These are phyloP conservation scores for Zootermopsis nevadensis DNA, from an alignment of 2,888 invertebrate species.

Conservation along the genomic window DNA sequence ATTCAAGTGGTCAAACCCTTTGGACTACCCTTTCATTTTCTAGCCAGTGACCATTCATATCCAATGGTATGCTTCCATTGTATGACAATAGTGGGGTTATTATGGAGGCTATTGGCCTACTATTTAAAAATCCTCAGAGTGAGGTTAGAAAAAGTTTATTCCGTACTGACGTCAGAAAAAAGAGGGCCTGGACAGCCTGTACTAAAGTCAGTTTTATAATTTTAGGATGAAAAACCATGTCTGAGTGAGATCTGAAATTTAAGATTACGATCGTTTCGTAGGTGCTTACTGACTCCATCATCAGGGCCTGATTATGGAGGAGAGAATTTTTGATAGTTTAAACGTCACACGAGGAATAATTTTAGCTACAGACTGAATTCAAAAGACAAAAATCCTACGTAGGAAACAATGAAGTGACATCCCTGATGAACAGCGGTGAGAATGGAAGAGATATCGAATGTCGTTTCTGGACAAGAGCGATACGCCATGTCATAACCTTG, in stretches of 20 bases:
- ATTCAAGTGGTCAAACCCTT: constrained; percentile 3
- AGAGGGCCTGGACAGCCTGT: too few species aligned
- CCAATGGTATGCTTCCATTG: not conserved
- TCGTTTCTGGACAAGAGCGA: constrained; percentile 28
- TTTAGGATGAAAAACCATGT: too few species aligned
- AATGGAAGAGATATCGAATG: not conserved
- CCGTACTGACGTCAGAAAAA: too few species aligned
- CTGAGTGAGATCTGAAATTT: too few species aligned
- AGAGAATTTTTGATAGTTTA: too few species aligned
- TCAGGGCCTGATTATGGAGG: too few species aligned
- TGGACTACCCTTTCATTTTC: not conserved
- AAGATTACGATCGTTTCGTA: too few species aligned
- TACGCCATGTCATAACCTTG: constrained; percentile 24
- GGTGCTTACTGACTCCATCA: too few species aligned
- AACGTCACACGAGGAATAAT: too few species aligned
- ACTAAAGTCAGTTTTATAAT: too few species aligned
- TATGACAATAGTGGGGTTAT: not conserved
- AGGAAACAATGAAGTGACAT: not conserved
- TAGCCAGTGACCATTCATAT: not conserved
- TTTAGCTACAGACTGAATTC: too few species aligned
- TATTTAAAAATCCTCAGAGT: not conserved
- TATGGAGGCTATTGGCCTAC: not conserved
- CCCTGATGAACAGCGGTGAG: not conserved
- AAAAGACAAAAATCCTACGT: not conserved
- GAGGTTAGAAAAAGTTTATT: too few species aligned